Evolutionary conservation across 2,113 vertebrate genomes (phyloP).

Genomic region (Macrotis lagotis): DNA sequence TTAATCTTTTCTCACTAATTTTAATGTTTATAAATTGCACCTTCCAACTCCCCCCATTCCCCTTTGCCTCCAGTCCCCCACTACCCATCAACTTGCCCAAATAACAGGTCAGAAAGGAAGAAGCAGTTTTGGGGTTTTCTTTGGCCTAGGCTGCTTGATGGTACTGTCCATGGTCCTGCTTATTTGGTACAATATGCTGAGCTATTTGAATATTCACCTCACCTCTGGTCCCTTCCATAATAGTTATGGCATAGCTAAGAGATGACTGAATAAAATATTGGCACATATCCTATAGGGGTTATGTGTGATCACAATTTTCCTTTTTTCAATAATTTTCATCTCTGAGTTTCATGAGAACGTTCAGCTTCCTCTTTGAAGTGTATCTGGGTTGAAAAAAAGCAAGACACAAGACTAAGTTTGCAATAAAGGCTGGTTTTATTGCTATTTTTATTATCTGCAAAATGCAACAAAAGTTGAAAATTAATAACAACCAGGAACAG

Average conservation of each 20-base stretch:
- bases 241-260: constrained; percentile 5
- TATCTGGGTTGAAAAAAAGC: constrained; percentile 63
- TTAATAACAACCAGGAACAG: constrained; percentile 61
- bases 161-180: neutral
- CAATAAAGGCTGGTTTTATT: constrained; percentile 72
- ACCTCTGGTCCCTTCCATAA: neutral
- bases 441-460: constrained; percentile 68
- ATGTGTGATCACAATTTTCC: constrained; percentile 42
- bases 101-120: neutral
- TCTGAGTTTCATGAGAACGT: constrained; percentile 34
- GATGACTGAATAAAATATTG: constrained; percentile 9
- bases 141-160: neutral
- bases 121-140: neutral
- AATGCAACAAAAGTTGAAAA: constrained; percentile 76
- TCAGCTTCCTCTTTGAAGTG: constrained; percentile 55
- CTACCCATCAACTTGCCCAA: too few relatives aligned
- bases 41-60: too few relatives aligned
- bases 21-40: neutral
- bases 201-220: neutral
- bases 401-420: constrained; percentile 60
- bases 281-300: neutral
- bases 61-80: too few relatives aligned
- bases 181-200: neutral
- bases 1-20: neutral
- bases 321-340: constrained; percentile 51